Conservation (phyloP, 1,140 invertebrate species). For the Drosophila sechellia region DNA sequence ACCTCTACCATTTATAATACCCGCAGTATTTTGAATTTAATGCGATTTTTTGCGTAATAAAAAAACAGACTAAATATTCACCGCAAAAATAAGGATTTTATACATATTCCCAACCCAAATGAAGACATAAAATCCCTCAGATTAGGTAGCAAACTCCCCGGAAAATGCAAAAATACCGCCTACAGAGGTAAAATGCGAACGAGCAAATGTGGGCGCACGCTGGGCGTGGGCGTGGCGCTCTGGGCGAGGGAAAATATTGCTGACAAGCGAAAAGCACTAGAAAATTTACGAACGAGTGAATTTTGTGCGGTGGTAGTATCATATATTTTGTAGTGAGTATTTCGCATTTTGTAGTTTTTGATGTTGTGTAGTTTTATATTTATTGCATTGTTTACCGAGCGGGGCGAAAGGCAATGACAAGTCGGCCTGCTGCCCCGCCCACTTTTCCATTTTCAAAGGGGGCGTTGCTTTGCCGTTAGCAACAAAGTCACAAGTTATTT, state of each 20-base stretch:
- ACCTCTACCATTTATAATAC: not conserved
- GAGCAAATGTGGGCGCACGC: conserved; percentile 11
- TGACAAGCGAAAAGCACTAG: conserved; percentile 26
- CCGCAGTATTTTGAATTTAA: no score
- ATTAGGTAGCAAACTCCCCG: conserved; percentile 2
- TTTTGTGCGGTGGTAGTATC: not conserved
- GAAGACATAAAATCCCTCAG: conserved; percentile 11
- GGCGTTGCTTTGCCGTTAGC: not conserved
- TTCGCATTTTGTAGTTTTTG: conserved; percentile 17
- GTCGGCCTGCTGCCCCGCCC: conserved; percentile 36
- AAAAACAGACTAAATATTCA: not conserved
- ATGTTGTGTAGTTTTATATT: conserved; percentile 45
- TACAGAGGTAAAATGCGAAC: conserved; percentile 6
- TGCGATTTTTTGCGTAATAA: not conserved
- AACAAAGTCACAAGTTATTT: conserved; percentile 15
- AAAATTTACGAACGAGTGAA: conserved; percentile 31
- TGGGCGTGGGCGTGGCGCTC: conserved; percentile 16
- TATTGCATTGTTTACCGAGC: conserved; percentile 48
- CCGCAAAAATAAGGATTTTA: not conserved
- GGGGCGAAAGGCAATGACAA: conserved; percentile 31
- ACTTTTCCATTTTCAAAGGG: not conserved
- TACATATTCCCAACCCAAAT: conserved; percentile 9
- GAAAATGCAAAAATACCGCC: conserved; percentile 3
- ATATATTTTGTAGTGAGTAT: conserved; percentile 18
- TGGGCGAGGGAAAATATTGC: conserved; percentile 22